Conservation (phyloP, 2,797 vertebrate species). For the Diplodus puntazzo region DNA sequence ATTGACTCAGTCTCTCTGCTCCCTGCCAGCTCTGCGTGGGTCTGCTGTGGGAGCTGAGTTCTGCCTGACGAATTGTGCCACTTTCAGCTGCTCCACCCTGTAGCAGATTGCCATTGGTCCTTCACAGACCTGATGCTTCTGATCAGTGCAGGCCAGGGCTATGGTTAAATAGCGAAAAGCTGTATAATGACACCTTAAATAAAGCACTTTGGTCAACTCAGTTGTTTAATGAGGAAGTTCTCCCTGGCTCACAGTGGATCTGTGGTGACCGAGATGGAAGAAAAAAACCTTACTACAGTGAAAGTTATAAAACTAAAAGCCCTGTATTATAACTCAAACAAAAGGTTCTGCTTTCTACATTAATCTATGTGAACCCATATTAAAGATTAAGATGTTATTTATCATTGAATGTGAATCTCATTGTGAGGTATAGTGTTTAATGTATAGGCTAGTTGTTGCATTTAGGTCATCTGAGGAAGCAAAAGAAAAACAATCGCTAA, state of each 20-base stretch:
- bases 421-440: neutral
- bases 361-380: neutral
- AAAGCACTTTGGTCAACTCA: neutral
- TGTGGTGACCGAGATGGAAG: neutral
- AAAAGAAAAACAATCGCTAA: too few relatives aligned
- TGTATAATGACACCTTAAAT: neutral
- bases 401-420: neutral
- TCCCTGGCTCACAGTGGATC: too few relatives aligned
- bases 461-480: neutral
- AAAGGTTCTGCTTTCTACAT: neutral
- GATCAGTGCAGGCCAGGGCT: neutral
- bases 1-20: conserved; percentile 19
- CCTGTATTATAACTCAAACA: neutral
- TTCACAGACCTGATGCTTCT: neutral
- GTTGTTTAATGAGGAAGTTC: neutral
- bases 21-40: neutral
- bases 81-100: too few relatives aligned
- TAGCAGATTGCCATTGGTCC: neutral
- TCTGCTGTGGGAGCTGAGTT: conserved; percentile 4
- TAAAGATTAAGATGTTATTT: neutral
- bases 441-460: neutral
- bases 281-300: neutral
- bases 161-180: neutral
- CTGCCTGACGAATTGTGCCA: neutral
- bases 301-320: neutral